Percentiles rank a stretch among this genome's conserved stretches.
Conservation (phyloP, 2,888 invertebrate genomes). For the Pterostichus niger region DNA sequence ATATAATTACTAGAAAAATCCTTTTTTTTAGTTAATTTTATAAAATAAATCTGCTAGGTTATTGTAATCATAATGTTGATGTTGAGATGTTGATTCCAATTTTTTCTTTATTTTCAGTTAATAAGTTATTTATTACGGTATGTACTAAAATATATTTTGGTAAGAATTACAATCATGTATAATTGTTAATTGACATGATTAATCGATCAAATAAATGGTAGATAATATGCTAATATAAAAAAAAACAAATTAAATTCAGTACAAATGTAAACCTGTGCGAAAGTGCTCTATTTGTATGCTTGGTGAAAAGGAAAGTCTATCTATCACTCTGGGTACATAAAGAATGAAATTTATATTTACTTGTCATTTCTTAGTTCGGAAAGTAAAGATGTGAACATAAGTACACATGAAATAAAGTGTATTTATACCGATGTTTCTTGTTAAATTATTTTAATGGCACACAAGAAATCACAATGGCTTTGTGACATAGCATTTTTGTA, state of each 20-base stretch:
- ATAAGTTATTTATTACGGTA: too few relatives aligned
- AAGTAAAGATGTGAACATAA: neutral
- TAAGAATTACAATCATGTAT: too few relatives aligned
- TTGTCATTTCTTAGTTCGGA: conserved; percentile 27
- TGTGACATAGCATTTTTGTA: too few relatives aligned
- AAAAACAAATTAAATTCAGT: conserved; percentile 20
- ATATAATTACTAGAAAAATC: too few relatives aligned
- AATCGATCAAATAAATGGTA: neutral
- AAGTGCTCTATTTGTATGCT: conserved; percentile 42
- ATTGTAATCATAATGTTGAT: too few relatives aligned
- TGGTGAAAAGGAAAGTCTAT: conserved; percentile 60
- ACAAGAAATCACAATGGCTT: too few relatives aligned
- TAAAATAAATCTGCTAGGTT: too few relatives aligned
- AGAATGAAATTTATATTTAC: conserved; percentile 22
- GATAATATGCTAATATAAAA: neutral
- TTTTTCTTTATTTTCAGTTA: too few relatives aligned
- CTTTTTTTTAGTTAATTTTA: too few relatives aligned
- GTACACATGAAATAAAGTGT: neutral
- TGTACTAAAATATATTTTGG: too few relatives aligned
- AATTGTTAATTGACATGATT: neutral
- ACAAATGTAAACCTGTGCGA: conserved; percentile 17
- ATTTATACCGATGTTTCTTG: neutral
- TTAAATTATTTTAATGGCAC: too few relatives aligned
- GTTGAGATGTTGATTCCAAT: too few relatives aligned
- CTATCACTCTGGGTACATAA: neutral